Evolutionary conservation across 2,888 invertebrate species (phyloP), one percentile per base, ranked within the genome.

Genomic region (Hemistola chrysoprasaria): DNA sequence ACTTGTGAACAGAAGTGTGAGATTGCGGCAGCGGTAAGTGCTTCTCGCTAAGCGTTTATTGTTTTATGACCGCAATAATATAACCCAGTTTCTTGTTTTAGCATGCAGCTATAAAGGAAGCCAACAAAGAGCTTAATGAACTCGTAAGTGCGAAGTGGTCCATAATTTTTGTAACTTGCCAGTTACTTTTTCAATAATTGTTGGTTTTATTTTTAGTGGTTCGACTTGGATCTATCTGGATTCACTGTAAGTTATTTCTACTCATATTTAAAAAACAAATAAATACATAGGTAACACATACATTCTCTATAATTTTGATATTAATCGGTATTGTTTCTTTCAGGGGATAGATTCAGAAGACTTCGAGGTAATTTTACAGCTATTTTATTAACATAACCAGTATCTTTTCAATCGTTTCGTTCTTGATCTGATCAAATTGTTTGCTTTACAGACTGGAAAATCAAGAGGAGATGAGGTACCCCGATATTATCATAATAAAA

Each of bases 91-190:
- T 55, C 54, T 31, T 48, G 35, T 82, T 78, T 54, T 69, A 87
- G 88, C 86, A 87, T 48, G 79, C 82, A 30, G 68, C 78, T 16
- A 87, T 88, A 51, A 83, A 68, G 62, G 78, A 74, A 10, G 87
- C 86, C 0, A 83, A 83, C 49, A 84, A 77, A 53, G 81, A 86
- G 41, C 65, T 88, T 1, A 77, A 86, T 49, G 87, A 83, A 1
- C 44, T 85, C 71, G 87, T 86, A 58, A 71, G 67, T 40, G 29
- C 6, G 38, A 34, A 8, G 27, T 33, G 9, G 21, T 11, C 11
- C 16, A 1, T 22, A 31, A 11, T n/a, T 7, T 3, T 36, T 21
- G 3, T 2, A 22, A 1, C 8, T 8, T 8, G 7, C 24, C 2
- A 2, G 2, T 16, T 24, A 2, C 2, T 11, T 6, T 8, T 24